Evolutionary conservation across 2,888 invertebrate genomes (phyloP).

Genomic region (Tribolium freemani): DNA sequence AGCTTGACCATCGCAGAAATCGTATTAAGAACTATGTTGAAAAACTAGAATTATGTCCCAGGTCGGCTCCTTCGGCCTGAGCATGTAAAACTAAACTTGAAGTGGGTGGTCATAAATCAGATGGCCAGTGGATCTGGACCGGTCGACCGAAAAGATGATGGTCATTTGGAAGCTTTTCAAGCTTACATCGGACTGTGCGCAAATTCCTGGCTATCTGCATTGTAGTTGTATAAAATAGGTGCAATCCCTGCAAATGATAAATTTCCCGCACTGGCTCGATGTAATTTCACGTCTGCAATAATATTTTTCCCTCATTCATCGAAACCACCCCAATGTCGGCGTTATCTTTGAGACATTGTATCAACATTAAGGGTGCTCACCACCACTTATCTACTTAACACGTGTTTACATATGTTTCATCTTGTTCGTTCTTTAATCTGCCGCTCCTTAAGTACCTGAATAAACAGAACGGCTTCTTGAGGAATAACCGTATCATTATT

Average conservation of each 20-base stretch:
- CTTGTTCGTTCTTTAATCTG: slow-evolving; percentile 48
- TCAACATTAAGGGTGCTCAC: slow-evolving; percentile 42
- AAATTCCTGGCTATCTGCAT: slow-evolving; percentile 46
- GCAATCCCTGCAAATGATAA: slow-evolving; percentile 14
- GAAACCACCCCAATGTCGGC: slow-evolving; percentile 5
- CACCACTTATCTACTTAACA: slow-evolving; percentile 56
- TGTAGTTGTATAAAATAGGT: slow-evolving; percentile 21
- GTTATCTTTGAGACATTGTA: slow-evolving; percentile 9
- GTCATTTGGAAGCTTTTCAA: slow-evolving; percentile 64
- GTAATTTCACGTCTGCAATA: not conserved
- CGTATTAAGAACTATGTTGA: too few relatives aligned
- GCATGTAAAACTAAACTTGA: not conserved
- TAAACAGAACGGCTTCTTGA: slow-evolving; percentile 47
- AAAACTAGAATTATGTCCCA: not conserved
- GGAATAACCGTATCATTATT: slow-evolving; percentile 23
- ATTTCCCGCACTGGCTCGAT: slow-evolving; percentile 1
- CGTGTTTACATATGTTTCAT: slow-evolving; percentile 55
- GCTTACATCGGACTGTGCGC: slow-evolving; percentile 44
- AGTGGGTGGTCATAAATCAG: slow-evolving; percentile 59
- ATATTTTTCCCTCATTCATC: not conserved
- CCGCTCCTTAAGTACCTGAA: slow-evolving; percentile 54
- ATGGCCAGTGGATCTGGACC: slow-evolving; percentile 60
- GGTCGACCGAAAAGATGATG: slow-evolving; percentile 62
- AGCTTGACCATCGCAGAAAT: too few relatives aligned
- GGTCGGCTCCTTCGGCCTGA: not conserved